These are phyloP conservation scores for Parapristionchus giblindavisi DNA, from an alignment of 2,888 invertebrate species.

Conservation along the genomic window DNA sequence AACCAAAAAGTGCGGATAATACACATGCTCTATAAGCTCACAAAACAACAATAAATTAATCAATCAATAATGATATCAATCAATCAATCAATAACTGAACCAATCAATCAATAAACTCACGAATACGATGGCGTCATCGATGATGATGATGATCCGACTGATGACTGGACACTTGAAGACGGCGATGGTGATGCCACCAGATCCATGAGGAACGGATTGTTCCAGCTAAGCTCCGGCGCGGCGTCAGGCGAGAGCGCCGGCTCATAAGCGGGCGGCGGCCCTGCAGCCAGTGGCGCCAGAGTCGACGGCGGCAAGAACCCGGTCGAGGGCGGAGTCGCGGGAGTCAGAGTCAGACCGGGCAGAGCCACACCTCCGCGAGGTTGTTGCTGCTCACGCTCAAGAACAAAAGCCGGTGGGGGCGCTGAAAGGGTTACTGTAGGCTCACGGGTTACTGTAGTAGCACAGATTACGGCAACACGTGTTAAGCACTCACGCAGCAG, in stretches of 20 bases:
- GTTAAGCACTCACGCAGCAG: conserved; percentile 32
- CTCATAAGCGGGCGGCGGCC: no score
- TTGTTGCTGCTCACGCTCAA: conserved; percentile 14
- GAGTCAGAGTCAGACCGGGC: not conserved
- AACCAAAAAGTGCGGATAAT: no score
- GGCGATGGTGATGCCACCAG: conserved; percentile 12
- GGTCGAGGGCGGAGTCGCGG: not conserved
- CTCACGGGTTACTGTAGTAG: no score
- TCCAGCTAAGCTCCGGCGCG: no score
- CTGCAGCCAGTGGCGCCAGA: not conserved
- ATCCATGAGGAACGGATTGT: conserved; percentile 36
- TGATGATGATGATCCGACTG: not conserved
- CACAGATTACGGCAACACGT: not conserved
- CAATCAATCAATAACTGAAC: no score
- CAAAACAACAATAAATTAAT: no score
- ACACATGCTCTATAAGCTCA: no score
- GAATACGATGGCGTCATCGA: not conserved
- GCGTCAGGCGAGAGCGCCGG: no score
- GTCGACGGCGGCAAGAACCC: not conserved
- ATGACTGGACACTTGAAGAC: not conserved
- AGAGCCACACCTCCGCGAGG: no score
- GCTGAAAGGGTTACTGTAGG: conserved; percentile 19
- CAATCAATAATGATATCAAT: not conserved
- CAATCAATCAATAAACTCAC: no score
- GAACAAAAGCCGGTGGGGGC: conserved; percentile 17